A percentile compares a stretch with the other conserved stretches of the same genome.
These are phyloP conservation scores for Dryoscopus gambensis DNA, from an alignment of 2,113 vertebrate genomes.

Conservation along the genomic window DNA sequence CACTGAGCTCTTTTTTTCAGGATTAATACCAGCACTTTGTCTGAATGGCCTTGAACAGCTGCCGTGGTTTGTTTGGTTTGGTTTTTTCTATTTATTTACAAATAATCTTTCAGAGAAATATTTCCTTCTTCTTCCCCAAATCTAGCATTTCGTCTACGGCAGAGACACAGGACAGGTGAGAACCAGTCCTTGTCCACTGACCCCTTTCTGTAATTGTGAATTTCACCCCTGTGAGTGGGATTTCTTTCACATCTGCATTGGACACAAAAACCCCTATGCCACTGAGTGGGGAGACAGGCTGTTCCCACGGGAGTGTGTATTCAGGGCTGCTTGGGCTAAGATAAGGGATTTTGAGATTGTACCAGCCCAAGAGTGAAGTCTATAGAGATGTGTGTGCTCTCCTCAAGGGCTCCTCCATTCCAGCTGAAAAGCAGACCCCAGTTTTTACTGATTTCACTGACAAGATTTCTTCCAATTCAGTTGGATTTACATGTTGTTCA, in stretches of 20 bases:
- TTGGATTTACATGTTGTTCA: neutral
- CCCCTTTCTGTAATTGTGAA: slow-evolving; percentile 26
- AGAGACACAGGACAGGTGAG: slow-evolving; percentile 69
- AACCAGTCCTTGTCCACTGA: slow-evolving; percentile 65
- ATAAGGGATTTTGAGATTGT: neutral
- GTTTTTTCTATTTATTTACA: slow-evolving; percentile 28
- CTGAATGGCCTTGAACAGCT: neutral
- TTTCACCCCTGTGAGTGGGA: neutral
- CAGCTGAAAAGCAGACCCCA: neutral
- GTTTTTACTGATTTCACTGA: neutral
- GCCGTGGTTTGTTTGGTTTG: neutral
- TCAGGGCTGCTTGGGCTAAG: neutral
- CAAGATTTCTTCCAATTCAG: neutral
- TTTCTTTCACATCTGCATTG: neutral
- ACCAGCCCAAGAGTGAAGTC: neutral
- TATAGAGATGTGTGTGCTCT: neutral
- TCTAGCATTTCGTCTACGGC: slow-evolving; percentile 67
- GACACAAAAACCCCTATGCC: neutral
- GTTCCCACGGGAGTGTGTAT: neutral
- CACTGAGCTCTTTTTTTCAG: neutral
- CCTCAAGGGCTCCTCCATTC: neutral
- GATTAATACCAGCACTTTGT: neutral
- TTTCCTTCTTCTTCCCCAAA: slow-evolving; percentile 67
- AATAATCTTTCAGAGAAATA: slow-evolving; percentile 62
- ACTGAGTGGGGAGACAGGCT: neutral